A percentile compares a stretch with the other conserved stretches of the same genome.
Conservation (phyloP, 1,140 invertebrate species). For the Drosophila simulans region DNA sequence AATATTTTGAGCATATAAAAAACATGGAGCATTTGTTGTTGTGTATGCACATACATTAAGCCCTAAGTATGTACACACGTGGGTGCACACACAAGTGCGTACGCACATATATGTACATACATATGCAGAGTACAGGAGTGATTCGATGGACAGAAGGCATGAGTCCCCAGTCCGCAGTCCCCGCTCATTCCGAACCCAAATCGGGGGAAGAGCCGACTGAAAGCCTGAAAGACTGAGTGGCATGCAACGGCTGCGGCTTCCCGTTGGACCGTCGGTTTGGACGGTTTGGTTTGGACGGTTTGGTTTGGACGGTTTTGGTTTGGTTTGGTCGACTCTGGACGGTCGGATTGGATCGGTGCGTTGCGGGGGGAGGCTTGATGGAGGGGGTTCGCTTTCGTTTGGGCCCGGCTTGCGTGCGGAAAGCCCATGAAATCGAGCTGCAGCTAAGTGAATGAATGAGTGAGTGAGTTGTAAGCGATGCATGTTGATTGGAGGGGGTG, state of each 20-base stretch:
- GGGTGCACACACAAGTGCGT: constrained; percentile 35
- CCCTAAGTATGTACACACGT: constrained; percentile 29
- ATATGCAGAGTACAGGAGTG: constrained; percentile 34
- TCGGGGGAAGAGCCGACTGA: constrained; percentile 6
- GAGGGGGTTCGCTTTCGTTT: constrained; percentile 2
- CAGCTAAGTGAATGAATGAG: constrained; percentile 62
- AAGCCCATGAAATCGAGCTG: constrained; percentile 76
- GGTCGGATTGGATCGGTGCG: no score
- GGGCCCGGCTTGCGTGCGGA: constrained; percentile 66
- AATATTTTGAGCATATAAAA: constrained; percentile 33
- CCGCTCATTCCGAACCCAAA: constrained; percentile 28
- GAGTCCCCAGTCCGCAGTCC: not conserved
- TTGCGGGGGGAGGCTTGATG: no score
- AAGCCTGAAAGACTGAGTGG: constrained; percentile 44
- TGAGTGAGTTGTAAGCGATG: constrained; percentile 53
- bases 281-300: constrained; percentile 23
- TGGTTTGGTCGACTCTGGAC: constrained; percentile 6
- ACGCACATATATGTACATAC: constrained; percentile 27
- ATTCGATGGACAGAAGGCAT: constrained; percentile 26
- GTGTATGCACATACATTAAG: constrained; percentile 24
- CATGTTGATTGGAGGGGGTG: constrained; percentile 5
- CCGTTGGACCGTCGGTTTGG: constrained; percentile 54
- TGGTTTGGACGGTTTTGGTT: constrained; percentile 2
- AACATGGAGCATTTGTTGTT: constrained; percentile 8
- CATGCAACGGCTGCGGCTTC: constrained; percentile 71